Evolutionary conservation across 2,113 vertebrate species (phyloP), one percentile per base, ranked within the genome.

Genomic region (Heterocephalus glaber): DNA sequence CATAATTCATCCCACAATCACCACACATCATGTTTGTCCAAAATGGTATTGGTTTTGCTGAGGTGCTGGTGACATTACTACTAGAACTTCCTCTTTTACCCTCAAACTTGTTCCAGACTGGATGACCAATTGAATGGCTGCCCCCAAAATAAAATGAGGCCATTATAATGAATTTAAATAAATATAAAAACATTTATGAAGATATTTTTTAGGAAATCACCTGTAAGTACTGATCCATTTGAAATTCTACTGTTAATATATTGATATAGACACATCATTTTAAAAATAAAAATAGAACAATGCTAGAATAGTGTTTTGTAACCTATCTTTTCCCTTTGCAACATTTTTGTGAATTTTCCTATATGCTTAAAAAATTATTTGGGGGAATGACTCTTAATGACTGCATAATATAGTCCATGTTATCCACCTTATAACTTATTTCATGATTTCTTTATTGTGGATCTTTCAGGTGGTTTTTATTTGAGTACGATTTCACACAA

Each of bases 291-390:
- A 94, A 49, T 86, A 5, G 9, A 85, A 84, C 12, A 61, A 68
- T 90, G 54, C 41, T 76, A 68, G 26, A 84, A 81, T 61, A 70
- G 20, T 41, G 38, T 49, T 94, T 85, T 85, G 33, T 80, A 90
- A 87, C 30, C n/a, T 74, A 10, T 66, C 16, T 90, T 95, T 90
- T 89, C 35, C 72, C 33, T 83, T 68, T 60, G 24, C 19, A 49
- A 44, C 70, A 72, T 80, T 96, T 95, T 56, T 85, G 61, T 66
- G 60, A 17, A 58, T 86, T 82, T 86, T 86, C 61, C 28, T 74
- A 41, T 26, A 74, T 41, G 44, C 63, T 98, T 97, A 95, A 86
- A 80, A 93, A 60, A 30, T 84, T 86, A 17, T 88, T 72, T n/a
- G 10, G 68, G 70, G 90, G 26, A n/a, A 47, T 52, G 44, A 95